Evolutionary conservation across 2,888 invertebrate species (phyloP).

Genomic region (Malthinus flaveolus): DNA sequence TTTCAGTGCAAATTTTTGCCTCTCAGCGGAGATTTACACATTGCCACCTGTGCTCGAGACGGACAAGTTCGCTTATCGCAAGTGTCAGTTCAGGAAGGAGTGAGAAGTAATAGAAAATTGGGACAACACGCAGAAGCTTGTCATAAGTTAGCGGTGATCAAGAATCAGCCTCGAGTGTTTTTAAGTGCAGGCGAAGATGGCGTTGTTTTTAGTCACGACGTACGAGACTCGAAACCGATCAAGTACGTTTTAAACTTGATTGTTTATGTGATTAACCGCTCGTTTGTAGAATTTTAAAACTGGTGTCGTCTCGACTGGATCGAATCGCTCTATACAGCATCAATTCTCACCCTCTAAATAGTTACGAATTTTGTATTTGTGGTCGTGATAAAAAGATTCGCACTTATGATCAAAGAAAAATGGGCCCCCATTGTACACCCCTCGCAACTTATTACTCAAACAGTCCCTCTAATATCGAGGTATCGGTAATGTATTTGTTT

Average conservation of each 20-base stretch:
- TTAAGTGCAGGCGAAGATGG: constrained; percentile 91
- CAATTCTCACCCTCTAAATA: constrained; percentile 77
- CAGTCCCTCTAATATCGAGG: constrained; percentile 13
- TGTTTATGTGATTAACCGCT: background rate
- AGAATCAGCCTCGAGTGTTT: constrained; percentile 74
- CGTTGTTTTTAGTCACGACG: constrained; percentile 77
- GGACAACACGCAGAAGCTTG: constrained; percentile 75
- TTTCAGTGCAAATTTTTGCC: constrained; percentile 91
- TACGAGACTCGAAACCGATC: constrained; percentile 70
- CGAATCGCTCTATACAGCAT: constrained; percentile 84
- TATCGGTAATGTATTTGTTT: background rate
- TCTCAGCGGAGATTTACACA: constrained; percentile 75
- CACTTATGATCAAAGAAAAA: constrained; percentile 72
- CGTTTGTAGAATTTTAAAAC: constrained; percentile 59
- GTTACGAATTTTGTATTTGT: constrained; percentile 79
- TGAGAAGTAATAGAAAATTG: constrained; percentile 59
- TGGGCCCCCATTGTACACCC: constrained; percentile 34
- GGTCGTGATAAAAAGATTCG: constrained; percentile 81
- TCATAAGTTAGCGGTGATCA: constrained; percentile 81
- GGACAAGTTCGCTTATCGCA: constrained; percentile 77
- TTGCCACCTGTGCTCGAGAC: constrained; percentile 87
- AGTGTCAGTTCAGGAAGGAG: constrained; percentile 60
- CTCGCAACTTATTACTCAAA: constrained; percentile 45
- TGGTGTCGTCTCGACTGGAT: constrained; percentile 60
- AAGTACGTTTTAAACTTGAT: constrained; percentile 54